These are phyloP conservation scores for Mirza zaza DNA, from an alignment of 2,113 vertebrate genomes.

Conservation along the genomic window DNA sequence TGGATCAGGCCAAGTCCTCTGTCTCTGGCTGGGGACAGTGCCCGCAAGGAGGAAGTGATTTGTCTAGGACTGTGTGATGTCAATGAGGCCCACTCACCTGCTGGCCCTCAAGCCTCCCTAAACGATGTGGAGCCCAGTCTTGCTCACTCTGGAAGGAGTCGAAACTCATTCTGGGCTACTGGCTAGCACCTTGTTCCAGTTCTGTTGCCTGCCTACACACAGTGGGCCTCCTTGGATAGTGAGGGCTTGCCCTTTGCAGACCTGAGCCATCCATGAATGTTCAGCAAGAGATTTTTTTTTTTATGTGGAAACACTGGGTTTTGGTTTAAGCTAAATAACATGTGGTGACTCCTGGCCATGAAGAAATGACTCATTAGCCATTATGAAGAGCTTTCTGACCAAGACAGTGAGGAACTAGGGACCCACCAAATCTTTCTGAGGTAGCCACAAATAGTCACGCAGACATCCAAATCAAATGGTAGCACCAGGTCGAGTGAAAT, in stretches of 20 bases:
- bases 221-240: background rate
- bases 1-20: background rate
- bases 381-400: conserved; percentile 4
- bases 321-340: conserved; percentile 32
- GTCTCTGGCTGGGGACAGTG: background rate
- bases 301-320: conserved; percentile 30
- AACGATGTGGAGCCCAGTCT: background rate
- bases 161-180: background rate
- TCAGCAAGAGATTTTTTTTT: background rate
- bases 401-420: background rate
- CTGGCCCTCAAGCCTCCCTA: background rate
- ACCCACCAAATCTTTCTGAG: conserved; percentile 82
- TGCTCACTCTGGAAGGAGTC: background rate
- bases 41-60: background rate
- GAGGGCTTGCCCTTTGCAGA: background rate
- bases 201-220: background rate
- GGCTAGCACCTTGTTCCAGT: background rate
- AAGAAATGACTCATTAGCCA: background rate
- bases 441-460: conserved; percentile 85
- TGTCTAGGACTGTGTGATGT: background rate
- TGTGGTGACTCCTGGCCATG: background rate
- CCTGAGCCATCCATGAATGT: background rate
- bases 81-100: background rate
- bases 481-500: conserved; percentile 86
- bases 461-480: conserved; percentile 72